Base-by-base conservation (phyloP, 2,888 invertebrate genomes). In the Antitype chi region DNA sequence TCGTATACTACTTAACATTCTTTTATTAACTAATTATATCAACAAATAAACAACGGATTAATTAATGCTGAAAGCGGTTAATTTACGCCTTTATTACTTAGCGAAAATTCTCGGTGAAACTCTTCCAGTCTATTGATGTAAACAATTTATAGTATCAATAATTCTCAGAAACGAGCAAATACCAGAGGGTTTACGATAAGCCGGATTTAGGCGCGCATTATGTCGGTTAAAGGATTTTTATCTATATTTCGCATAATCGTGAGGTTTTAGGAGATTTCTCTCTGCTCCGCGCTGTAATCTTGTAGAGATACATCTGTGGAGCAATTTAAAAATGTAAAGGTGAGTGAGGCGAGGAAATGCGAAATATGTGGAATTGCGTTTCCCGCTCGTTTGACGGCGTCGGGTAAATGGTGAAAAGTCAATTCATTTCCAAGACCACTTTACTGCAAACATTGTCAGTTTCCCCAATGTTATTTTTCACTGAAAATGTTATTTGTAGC, bases 401-500 rank as follows among this genome's bases (percentile, higher is more conserved):
- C 64, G 76, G 25, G 69, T 73, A 74, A 78, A 85, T 80, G 75
- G 68, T 74, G 76, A 85, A 85, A 78, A 85, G 84, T 84, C 76
- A 79, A 84, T 86, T 84, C 76, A 84, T 82, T 84, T 85, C 62
- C 75, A 78, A 78, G 77, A 82, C 59, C 70, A 80, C 74, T 84
- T 81, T 71, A 68, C 66, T 69, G 76, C 71, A 84, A 88, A 89
- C 82, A 85, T 80, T 85, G 88, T 85, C 81, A 76, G 85, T 87
- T 87, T 83, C 70, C 70, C 59, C 81, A 87, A 87, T 89, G 89
- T 89, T 90, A 87, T 89, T 91, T 88, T 92, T 89, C 88, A 87
- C 86, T 88, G 89, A 90, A 90, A 92, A 90, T 89, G 88, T 92
- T 92, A 90, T 93, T 92, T 91, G 91, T 89, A 88, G 89, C 88